Evolutionary conservation across 2,113 vertebrate species (phyloP), one percentile per base, ranked within the genome.

Genomic region (Gallinago jamesoni): DNA sequence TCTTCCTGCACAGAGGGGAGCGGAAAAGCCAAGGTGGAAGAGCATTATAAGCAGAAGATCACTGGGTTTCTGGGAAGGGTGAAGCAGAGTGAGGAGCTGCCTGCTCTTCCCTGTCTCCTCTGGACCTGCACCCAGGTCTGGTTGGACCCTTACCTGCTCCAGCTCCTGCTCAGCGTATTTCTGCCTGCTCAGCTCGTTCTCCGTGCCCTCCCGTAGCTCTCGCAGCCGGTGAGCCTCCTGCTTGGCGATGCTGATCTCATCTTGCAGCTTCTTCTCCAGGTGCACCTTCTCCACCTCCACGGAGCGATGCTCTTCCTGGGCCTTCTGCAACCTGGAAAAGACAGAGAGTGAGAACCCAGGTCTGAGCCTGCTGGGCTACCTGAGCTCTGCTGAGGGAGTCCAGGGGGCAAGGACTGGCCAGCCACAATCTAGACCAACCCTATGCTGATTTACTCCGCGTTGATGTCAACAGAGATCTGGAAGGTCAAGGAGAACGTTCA

Each of bases 241-340:
- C 97, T 99, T 99, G 94, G 99, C 99, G 1, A 99, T 79, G 75
- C 98, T 99, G 98, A 99, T 99, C 98, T 99, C 99, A 5, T 99
- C 99, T 22, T 99, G 98, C 73, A 99, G 97, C 87, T 99, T 99
- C 98, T 99, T 99, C 98, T 99, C 99, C 97, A 99, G 98, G 87
- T 98, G 99, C 25, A 99, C 99, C 97, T 99, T 99, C 87, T 99
- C 99, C 89, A 99, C 99, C 95, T 99, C 99, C 63, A 99, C 99
- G 0, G 99, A 99, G 52, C 99, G 99, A 63, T 99, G 99, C 91
- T 99, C 99, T 94, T 99, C 99, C 97, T 99, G 99, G 2, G 99
- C 99, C 55, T 99, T 99, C 97, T 99, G 99, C 48, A 99, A 98
- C 97, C 99, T 99, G 96, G 1, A 11, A 70, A 21, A 75, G 69